A percentile compares a stretch with the other conserved stretches of the same genome.
Conservation (phyloP, 2,888 invertebrate genomes). For the Acronicta psi region DNA sequence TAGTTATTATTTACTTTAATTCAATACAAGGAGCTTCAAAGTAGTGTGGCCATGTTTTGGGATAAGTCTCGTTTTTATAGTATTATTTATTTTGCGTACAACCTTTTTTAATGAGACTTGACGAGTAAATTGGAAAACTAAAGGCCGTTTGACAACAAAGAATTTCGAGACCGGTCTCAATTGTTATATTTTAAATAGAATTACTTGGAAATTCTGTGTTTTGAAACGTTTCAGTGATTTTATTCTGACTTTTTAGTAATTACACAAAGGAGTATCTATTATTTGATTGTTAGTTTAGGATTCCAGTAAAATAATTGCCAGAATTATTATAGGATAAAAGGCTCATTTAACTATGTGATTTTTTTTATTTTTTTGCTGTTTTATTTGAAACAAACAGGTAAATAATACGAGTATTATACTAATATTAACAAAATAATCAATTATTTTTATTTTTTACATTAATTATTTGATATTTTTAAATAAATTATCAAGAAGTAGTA, state of each 20-base stretch:
- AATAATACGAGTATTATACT: too few relatives aligned
- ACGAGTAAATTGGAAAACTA: slow-evolving; percentile 25
- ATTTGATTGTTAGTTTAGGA: too few relatives aligned
- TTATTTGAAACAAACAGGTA: too few relatives aligned
- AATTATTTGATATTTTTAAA: too few relatives aligned
- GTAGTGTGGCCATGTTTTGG: slow-evolving; percentile 13
- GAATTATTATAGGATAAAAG: too few relatives aligned
- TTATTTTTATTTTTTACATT: too few relatives aligned
- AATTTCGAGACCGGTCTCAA: slow-evolving; percentile 6
- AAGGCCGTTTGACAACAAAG: slow-evolving; percentile 24
- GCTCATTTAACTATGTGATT: too few relatives aligned
- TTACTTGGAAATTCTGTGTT: slow-evolving; percentile 1
- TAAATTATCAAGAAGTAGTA: too few relatives aligned
- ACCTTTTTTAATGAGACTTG: slow-evolving; percentile 29
- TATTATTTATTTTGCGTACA: slow-evolving; percentile 12
- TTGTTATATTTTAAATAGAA: slow-evolving; percentile 16
- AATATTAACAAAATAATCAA: too few relatives aligned
- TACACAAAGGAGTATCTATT: neutral
- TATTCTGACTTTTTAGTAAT: neutral
- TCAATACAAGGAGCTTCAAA: slow-evolving; percentile 15
- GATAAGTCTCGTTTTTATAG: slow-evolving; percentile 7
- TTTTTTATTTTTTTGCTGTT: too few relatives aligned
- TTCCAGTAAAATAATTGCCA: too few relatives aligned
- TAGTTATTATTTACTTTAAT: slow-evolving; percentile 32
- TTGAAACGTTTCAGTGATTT: slow-evolving; percentile 1